These are phyloP conservation scores for Molossus alvarezi DNA, from an alignment of 2,797 vertebrate genomes.

Conservation along the genomic window DNA sequence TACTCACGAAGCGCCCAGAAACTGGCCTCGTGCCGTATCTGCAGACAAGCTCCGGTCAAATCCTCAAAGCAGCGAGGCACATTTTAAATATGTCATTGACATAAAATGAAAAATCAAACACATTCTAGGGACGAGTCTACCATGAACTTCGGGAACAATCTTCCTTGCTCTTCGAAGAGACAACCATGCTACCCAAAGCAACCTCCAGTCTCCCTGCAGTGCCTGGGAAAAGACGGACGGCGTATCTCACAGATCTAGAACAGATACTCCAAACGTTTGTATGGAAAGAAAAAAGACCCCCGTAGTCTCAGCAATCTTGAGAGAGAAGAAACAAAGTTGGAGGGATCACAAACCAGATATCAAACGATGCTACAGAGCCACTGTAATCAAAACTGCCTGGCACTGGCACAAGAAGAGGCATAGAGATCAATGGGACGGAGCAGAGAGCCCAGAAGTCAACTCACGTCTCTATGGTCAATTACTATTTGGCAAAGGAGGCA, in stretches of 20 bases:
- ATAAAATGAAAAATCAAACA: neutral
- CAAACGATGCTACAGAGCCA: no score
- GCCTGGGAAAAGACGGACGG: neutral
- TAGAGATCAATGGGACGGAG: no score
- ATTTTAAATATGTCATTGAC: neutral
- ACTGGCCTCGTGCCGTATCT: neutral
- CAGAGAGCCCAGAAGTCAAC: no score
- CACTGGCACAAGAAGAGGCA: no score
- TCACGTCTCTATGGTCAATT: no score
- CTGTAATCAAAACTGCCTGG: no score
- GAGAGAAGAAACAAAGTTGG: no score
- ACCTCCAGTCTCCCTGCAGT: neutral
- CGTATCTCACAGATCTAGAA: neutral
- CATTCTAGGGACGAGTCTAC: neutral
- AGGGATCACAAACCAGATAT: no score
- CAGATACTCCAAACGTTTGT: neutral
- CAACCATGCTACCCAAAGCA: neutral
- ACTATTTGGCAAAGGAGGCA: no score
- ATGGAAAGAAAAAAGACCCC: neutral
- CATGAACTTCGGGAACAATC: neutral
- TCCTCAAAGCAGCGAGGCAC: neutral
- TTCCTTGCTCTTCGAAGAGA: neutral
- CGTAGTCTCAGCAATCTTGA: no score
- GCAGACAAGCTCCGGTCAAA: neutral
- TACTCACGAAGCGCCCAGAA: neutral